Evolutionary conservation across 2,113 vertebrate species (phyloP).

Genomic region (Anhinga anhinga): DNA sequence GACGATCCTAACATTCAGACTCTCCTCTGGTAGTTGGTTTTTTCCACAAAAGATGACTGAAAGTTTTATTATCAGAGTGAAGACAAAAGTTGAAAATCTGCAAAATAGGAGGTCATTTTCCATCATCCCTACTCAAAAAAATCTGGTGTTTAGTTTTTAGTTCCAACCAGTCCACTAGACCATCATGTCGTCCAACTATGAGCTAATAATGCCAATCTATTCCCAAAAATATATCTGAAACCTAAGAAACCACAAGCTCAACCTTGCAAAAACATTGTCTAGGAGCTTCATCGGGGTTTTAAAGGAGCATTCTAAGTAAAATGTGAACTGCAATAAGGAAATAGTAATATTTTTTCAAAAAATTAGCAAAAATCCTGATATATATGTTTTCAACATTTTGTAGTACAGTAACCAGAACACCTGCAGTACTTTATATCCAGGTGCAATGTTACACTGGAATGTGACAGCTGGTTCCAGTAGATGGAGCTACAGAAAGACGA

Average conservation of each 20-base stretch:
- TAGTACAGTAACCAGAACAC: not conserved
- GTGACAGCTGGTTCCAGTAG: constrained; percentile 4
- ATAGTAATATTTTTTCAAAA: not conserved
- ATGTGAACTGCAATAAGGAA: not conserved
- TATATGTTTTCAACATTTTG: not conserved
- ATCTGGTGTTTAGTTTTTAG: not conserved
- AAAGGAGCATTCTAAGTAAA: not conserved
- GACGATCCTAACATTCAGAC: not conserved
- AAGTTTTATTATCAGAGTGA: not conserved
- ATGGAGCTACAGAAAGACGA: constrained; percentile 13
- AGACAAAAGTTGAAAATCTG: not conserved
- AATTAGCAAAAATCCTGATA: not conserved
- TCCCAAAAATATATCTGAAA: not conserved
- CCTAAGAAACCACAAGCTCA: not conserved
- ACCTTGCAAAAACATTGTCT: not conserved
- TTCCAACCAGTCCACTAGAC: not conserved
- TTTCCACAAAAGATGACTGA: not conserved
- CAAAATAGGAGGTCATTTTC: not conserved
- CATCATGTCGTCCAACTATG: not conserved
- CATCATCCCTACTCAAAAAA: not conserved
- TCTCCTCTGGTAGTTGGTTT: not conserved
- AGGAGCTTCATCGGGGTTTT: accelerated
- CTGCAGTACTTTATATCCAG: not conserved
- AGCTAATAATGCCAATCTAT: not conserved
- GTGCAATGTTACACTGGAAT: not conserved